These are phyloP conservation scores for Zhuqinia jingwanae DNA, from an alignment of 2,888 invertebrate genomes.

Conservation along the genomic window DNA sequence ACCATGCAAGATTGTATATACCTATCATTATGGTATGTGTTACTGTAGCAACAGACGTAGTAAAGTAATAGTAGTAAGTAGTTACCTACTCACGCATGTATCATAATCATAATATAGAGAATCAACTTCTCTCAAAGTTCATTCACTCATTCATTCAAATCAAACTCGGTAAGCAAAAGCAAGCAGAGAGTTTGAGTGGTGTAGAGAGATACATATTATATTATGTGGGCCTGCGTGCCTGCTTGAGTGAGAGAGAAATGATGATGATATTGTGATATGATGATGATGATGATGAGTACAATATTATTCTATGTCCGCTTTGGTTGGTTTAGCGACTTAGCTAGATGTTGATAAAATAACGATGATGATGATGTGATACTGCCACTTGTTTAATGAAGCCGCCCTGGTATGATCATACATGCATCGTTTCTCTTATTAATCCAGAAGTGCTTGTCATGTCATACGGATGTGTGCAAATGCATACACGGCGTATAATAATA, in stretches of 20 bases:
- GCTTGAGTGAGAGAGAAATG: conserved; percentile 5
- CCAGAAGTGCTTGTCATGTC: no score
- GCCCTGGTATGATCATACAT: no score
- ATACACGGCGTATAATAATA: no score
- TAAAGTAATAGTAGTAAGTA: neutral
- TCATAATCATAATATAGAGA: conserved; percentile 27
- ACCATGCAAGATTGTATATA: neutral
- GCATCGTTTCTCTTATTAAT: no score
- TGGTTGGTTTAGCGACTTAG: neutral
- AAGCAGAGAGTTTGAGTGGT: conserved; percentile 30
- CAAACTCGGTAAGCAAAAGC: conserved; percentile 51
- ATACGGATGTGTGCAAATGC: no score
- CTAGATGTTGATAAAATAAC: no score
- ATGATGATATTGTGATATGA: conserved; percentile 6
- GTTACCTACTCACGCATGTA: conserved; percentile 71
- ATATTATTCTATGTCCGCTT: conserved; percentile 49
- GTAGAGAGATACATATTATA: no score
- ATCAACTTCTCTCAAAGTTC: conserved; percentile 65
- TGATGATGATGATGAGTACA: conserved; percentile 21
- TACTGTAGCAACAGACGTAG: neutral
- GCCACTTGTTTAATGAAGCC: no score
- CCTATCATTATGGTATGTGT: neutral
- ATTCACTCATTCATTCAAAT: conserved; percentile 73
- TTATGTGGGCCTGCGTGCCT: conserved; percentile 14
- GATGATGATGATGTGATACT: no score